Evolutionary conservation across 2,113 vertebrate species (phyloP).

Genomic region (Climacteris rufus): DNA sequence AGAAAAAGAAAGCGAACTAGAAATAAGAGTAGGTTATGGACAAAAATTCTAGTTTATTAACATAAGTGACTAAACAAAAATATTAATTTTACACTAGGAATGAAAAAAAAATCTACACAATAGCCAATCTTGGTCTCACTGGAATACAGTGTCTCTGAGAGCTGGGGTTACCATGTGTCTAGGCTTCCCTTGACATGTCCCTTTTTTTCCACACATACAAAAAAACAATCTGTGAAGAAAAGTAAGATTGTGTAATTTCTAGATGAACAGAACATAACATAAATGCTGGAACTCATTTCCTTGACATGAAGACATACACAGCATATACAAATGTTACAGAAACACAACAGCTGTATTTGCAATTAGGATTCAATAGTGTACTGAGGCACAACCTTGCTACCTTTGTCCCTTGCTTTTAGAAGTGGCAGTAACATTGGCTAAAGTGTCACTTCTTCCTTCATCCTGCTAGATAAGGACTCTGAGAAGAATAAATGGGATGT

Average conservation of each 20-base stretch:
- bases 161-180: not conserved
- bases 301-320: not conserved
- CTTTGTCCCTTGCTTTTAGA: not conserved
- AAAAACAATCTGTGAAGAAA: not conserved
- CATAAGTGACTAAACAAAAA: not conserved
- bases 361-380: not conserved
- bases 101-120: not conserved
- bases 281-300: not conserved
- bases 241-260: not conserved
- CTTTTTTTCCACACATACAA: not conserved
- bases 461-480: not conserved
- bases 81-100: not conserved
- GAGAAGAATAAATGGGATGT: not conserved
- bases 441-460: not conserved
- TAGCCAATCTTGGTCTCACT: not conserved
- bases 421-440: not conserved
- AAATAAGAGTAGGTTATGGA: not conserved
- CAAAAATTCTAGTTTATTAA: not conserved
- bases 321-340: not conserved
- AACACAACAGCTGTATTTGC: not conserved
- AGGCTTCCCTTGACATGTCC: accelerated
- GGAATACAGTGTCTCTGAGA: not conserved
- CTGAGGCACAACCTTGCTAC: not conserved
- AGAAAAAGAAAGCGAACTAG: not conserved
- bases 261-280: not conserved